Conservation (phyloP, 1,140 invertebrate species). For the Acromyrmex echinatior region DNA sequence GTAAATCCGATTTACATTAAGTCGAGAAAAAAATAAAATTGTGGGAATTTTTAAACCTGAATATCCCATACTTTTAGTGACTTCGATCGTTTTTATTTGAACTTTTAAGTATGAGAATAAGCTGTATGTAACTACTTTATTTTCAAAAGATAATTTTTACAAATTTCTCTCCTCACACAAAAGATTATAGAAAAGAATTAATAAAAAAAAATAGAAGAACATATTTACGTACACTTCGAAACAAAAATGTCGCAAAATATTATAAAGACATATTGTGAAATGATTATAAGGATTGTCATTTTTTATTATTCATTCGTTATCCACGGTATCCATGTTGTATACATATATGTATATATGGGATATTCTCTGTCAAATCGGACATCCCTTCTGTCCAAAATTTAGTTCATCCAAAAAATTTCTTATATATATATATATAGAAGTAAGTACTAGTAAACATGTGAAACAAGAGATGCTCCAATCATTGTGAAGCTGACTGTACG, state of each 20-base stretch:
- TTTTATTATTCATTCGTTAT: background rate
- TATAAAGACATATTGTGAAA: background rate
- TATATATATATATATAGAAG: background rate
- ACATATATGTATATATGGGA: too few species aligned
- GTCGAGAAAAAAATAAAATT: background rate
- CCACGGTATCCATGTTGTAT: too few species aligned
- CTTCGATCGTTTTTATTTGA: background rate
- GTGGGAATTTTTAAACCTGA: background rate
- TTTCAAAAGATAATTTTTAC: background rate
- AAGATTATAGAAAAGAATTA: background rate
- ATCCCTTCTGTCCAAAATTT: too few species aligned
- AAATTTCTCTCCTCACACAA: background rate
- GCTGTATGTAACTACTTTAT: background rate
- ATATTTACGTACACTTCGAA: background rate
- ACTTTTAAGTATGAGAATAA: background rate
- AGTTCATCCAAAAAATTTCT: too few species aligned
- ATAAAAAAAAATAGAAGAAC: background rate
- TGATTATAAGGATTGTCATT: background rate
- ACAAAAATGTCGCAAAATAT: background rate
- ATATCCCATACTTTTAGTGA: background rate
- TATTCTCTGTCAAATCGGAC: too few species aligned
- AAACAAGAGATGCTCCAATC: background rate
- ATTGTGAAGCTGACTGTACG: conserved; percentile 18
- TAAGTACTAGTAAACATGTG: background rate
- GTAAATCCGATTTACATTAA: background rate